Percentiles rank a stretch among this genome's conserved stretches.
Evolutionary conservation across 2,888 invertebrate genomes (phyloP).

Genomic region (Meiosimyza platycephala): DNA sequence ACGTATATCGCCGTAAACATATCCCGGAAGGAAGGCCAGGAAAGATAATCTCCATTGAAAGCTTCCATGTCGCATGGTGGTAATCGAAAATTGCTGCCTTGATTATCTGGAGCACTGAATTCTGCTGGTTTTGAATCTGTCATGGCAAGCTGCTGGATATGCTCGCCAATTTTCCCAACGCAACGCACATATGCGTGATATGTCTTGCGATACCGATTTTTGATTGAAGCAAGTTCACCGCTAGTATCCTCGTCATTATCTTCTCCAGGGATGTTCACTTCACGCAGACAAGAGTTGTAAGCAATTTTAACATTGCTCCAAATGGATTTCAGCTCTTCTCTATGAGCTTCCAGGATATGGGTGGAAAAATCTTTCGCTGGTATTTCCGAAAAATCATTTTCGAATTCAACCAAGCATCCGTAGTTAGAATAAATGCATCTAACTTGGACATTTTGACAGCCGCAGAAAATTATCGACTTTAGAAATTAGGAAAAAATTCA

Average conservation of each 20-base stretch:
- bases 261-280: too few relatives aligned
- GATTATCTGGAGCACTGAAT: not conserved
- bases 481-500: not conserved
- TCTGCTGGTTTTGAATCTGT: not conserved
- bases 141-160: not conserved
- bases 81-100: not conserved
- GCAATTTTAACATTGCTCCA: not conserved
- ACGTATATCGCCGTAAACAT: not conserved
- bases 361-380: not conserved
- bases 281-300: not conserved
- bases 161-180: not conserved
- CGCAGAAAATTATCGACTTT: too few relatives aligned
- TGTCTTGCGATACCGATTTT: not conserved
- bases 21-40: not conserved
- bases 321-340: not conserved
- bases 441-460: not conserved
- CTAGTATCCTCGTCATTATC: not conserved
- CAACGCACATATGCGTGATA: not conserved
- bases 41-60: not conserved
- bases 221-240: not conserved
- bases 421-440: not conserved
- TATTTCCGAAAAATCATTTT: not conserved
- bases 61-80: conserved; percentile 6
- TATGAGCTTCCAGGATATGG: not conserved
- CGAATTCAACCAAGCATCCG: not conserved